phyloP scores from a whole-genome alignment of 2,888 invertebrate genomes.

The Toxonevra muliebris region DNA sequence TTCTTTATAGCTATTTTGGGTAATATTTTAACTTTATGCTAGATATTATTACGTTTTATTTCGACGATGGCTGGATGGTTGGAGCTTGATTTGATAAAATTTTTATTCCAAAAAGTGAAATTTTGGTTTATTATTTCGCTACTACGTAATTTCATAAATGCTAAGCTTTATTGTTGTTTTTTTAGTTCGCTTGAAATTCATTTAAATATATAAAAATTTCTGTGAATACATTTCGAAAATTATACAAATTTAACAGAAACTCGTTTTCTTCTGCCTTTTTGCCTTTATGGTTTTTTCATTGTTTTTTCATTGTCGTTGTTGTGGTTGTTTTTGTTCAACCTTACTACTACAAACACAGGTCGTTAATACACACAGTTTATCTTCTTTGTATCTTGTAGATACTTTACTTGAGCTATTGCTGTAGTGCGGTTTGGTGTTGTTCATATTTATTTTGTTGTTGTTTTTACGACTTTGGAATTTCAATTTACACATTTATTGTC shows the following conservation, averaged over 20 bases:
- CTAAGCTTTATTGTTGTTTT: too few species aligned
- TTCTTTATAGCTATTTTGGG: too few species aligned
- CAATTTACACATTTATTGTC: constrained; percentile 56
- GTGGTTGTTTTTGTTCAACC: constrained; percentile 33
- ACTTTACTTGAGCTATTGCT: constrained; percentile 40
- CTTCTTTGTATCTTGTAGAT: constrained; percentile 39
- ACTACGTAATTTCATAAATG: neutral
- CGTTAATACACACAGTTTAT: constrained; percentile 23
- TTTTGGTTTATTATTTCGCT: neutral
- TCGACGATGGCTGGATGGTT: too few species aligned
- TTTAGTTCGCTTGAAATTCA: too few species aligned
- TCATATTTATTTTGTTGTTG: constrained; percentile 36
- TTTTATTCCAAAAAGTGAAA: too few species aligned
- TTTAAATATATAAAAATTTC: too few species aligned
- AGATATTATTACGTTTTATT: too few species aligned
- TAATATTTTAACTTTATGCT: too few species aligned
- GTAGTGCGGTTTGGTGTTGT: constrained; percentile 29
- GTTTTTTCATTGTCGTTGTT: constrained; percentile 19
- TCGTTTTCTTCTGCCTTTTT: constrained; percentile 8
- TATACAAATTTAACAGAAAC: too few species aligned
- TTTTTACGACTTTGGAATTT: constrained; percentile 59
- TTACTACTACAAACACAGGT: neutral
- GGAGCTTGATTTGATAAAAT: too few species aligned
- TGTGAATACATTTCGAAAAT: too few species aligned
- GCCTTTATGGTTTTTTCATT: neutral